Evolutionary conservation across 2,113 vertebrate species (phyloP).

Genomic region (Corythaeola cristata): DNA sequence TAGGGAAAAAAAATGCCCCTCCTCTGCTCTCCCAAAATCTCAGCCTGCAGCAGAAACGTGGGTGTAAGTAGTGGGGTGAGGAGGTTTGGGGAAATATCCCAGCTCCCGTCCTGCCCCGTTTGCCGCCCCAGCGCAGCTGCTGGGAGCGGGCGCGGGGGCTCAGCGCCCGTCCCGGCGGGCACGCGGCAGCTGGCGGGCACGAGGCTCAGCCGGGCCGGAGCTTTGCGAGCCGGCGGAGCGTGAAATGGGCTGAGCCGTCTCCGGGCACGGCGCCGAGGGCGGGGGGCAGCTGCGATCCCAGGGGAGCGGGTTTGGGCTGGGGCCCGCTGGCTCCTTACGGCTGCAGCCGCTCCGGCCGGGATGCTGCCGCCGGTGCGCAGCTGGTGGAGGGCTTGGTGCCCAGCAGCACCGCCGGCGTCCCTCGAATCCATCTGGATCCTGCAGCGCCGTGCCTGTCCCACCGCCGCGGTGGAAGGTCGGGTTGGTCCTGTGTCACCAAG

Average conservation of each 20-base stretch:
- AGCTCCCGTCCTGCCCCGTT: not conserved
- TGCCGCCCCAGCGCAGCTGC: not conserved
- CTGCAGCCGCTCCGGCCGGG: not conserved
- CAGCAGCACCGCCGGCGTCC: not conserved
- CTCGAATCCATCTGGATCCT: not conserved
- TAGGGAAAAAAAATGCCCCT: not conserved
- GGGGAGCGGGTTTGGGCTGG: not conserved
- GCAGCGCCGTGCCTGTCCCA: accelerated
- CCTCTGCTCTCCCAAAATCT: not conserved
- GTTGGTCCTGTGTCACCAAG: not conserved
- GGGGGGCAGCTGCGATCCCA: not conserved
- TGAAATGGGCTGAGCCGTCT: not conserved
- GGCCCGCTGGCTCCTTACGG: not conserved
- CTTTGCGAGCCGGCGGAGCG: not conserved
- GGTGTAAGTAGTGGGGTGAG: not conserved
- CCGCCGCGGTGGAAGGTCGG: accelerated
- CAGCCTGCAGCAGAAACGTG: not conserved
- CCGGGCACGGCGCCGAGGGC: accelerated
- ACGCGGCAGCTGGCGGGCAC: not conserved
- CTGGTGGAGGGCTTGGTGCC: not conserved
- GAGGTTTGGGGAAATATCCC: not conserved
- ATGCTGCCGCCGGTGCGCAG: not conserved
- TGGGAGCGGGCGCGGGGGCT: accelerated
- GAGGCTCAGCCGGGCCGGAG: not conserved
- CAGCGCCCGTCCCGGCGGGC: accelerated